Conservation (phyloP, 1,140 invertebrate genomes). For the Ceratina calcarata region DNA sequence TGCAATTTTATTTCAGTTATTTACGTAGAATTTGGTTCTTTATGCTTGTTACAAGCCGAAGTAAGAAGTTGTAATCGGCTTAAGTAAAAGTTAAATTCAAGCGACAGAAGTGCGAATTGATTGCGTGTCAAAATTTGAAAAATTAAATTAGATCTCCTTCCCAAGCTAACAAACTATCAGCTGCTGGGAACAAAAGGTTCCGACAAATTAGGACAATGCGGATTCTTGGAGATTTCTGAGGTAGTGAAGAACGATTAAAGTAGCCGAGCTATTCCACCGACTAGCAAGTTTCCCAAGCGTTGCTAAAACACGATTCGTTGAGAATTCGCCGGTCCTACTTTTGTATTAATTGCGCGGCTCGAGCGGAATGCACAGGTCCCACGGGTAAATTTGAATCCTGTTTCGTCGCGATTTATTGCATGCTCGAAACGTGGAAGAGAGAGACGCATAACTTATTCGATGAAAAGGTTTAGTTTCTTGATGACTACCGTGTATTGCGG, state of each 20-base stretch:
- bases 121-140: no score
- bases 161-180: neutral
- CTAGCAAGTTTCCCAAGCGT: slow-evolving; percentile 5
- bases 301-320: slow-evolving; percentile 15
- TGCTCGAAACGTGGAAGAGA: neutral
- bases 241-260: neutral
- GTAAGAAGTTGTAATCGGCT: no score
- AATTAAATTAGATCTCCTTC: neutral
- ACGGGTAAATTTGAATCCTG: slow-evolving; percentile 11
- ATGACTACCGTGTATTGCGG: neutral
- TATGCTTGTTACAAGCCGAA: no score
- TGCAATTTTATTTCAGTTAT: no score
- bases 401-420: neutral
- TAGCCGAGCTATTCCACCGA: neutral
- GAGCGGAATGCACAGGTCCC: slow-evolving; percentile 24
- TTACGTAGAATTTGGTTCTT: no score
- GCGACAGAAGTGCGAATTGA: no score
- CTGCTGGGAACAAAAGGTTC: neutral
- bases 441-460: neutral
- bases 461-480: slow-evolving; percentile 33
- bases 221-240: neutral
- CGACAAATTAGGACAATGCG: neutral
- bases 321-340: slow-evolving; percentile 14
- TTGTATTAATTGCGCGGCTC: slow-evolving; percentile 27
- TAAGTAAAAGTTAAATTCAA: neutral